Evolutionary conservation across 2,888 invertebrate genomes (phyloP).

Genomic region (Dioctria linearis): DNA sequence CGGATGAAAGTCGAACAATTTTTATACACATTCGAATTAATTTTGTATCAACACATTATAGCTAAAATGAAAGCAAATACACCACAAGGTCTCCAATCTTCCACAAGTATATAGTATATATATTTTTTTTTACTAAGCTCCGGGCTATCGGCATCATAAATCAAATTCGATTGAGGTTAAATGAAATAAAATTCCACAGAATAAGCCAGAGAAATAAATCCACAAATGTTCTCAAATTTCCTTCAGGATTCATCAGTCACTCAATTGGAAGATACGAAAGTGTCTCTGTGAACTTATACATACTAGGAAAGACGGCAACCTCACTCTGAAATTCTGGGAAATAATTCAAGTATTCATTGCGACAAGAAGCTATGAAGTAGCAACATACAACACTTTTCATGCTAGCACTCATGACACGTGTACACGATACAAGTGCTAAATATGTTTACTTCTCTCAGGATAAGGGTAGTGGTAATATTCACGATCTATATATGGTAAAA

Average conservation of each 20-base stretch:
- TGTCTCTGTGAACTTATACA: not conserved
- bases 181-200: conserved; percentile 1
- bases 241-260: not conserved
- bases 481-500: conserved; percentile 18
- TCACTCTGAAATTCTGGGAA: not conserved
- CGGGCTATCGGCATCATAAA: conserved; percentile 7
- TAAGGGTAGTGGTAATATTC: conserved; percentile 37
- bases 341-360: conserved; percentile 31
- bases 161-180: conserved; percentile 39
- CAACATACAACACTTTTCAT: conserved; percentile 36
- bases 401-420: conserved; percentile 27
- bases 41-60: conserved; percentile 29
- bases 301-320: not conserved
- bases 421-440: conserved; percentile 34
- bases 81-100: not conserved
- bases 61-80: not conserved
- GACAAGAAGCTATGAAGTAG: not conserved
- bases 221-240: not conserved
- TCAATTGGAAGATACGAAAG: conserved; percentile 14
- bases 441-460: conserved; percentile 29
- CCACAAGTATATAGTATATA: not conserved
- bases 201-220: not conserved
- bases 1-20: conserved; percentile 16
- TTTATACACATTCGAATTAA: conserved; percentile 39
- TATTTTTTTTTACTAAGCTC: not conserved